Evolutionary conservation across 2,113 vertebrate genomes (phyloP), one percentile per base, ranked within the genome.

Genomic region (Tamias sibiricus): DNA sequence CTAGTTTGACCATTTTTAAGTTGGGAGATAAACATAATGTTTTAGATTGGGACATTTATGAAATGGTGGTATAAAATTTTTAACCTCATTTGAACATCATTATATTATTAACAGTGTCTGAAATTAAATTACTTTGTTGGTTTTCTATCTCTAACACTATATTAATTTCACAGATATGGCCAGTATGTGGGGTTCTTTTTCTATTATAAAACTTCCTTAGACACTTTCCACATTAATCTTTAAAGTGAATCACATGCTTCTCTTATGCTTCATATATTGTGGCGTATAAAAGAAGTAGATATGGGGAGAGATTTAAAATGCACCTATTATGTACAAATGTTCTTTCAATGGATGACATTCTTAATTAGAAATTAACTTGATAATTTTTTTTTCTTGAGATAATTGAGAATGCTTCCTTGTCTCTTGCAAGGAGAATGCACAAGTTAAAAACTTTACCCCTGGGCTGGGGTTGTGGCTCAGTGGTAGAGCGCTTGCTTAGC

Each of bases 281-380:
- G 69, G 40, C 22, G 72, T 26, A 37, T 85, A 91, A 95, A 87
- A 74, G 37, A 52, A 81, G 54, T 90, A 69, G 35, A 59, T 68
- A 57, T 64, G 22, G 59, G 64, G 44, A 92, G 89, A 81, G 22
- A 49, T 71, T 93, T 88, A 80, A 71, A 32, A 66, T 76, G 12
- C 76, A 24, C 62, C 47, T 85, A 10, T 90, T 96, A 81, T 80
- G 71, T 2, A 11, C 89, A 82, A 71, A 37, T 86, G 22, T 77
- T 74, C 87, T 84, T 97, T 79, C 47, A 90, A 66, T 13, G 54
- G 54, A 57, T 57, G 54, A 57, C 54, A 74, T 92, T 83, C 8
- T 81, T 95, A 92, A 77, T 76, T 94, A 77, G 44, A 96, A 68
- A 37, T 91, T 91, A 96, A 76, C n/a, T 66, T 80, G 74, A 81